Conservation (phyloP, 2,888 invertebrate species). For the Conistra vaccinii region DNA sequence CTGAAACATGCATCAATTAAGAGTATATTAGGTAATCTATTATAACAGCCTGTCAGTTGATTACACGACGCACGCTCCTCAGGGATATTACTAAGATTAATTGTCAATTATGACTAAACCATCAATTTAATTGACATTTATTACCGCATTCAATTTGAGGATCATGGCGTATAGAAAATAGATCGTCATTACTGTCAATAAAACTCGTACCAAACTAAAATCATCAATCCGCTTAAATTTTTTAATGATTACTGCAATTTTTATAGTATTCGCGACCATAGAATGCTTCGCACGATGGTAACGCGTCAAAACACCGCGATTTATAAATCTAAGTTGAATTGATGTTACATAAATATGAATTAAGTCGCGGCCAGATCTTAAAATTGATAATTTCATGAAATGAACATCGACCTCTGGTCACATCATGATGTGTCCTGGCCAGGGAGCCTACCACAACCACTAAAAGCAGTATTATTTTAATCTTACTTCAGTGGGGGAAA, state of each 20-base stretch:
- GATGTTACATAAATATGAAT: too few species aligned
- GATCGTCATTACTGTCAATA: not conserved
- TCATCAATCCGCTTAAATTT: not conserved
- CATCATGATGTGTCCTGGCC: too few species aligned
- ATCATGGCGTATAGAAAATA: not conserved
- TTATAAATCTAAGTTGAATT: too few species aligned
- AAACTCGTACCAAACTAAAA: not conserved
- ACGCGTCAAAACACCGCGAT: not conserved
- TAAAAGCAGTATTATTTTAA: too few species aligned
- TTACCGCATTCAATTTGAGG: conserved; percentile 13
- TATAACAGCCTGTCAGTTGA: conserved; percentile 14
- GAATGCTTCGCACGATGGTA: not conserved
- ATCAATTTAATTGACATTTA: conserved; percentile 33
- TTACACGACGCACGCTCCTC: not conserved
- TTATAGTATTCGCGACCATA: not conserved
- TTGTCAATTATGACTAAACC: conserved; percentile 20
- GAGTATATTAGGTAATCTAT: conserved; percentile 22
- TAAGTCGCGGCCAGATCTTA: too few species aligned
- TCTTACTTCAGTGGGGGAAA: too few species aligned
- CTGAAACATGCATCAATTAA: not conserved
- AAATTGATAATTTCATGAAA: too few species aligned
- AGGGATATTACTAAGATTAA: conserved; percentile 29
- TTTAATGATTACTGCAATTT: not conserved
- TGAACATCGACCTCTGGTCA: too few species aligned
- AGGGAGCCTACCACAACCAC: too few species aligned